A percentile compares a stretch with the other conserved stretches of the same genome.
phyloP scores from a whole-genome alignment of 2,888 invertebrate species.

The Tetramorium bicarinatum region DNA sequence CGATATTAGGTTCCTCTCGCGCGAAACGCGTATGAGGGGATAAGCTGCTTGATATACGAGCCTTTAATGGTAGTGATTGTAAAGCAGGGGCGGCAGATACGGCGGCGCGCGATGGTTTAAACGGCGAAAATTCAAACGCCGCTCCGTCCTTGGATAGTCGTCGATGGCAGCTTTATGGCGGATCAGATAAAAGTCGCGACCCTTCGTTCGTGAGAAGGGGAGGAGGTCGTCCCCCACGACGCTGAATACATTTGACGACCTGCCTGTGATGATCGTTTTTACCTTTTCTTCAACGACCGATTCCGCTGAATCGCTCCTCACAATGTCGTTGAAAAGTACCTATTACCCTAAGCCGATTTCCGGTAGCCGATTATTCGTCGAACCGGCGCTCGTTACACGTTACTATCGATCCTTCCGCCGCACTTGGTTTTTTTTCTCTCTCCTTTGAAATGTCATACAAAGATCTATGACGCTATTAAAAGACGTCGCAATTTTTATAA shows the following conservation, averaged over 20 bases:
- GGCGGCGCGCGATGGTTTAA: constrained; percentile 55
- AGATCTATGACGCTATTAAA: constrained; percentile 31
- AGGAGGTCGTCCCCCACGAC: constrained; percentile 53
- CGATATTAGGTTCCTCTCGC: constrained; percentile 46
- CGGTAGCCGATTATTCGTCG: constrained; percentile 55
- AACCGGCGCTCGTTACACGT: constrained; percentile 48
- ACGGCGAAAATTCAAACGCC: constrained; percentile 69
- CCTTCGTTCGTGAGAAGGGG: constrained; percentile 46
- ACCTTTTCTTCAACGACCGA: constrained; percentile 66
- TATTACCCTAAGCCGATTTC: constrained; percentile 62
- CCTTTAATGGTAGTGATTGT: constrained; percentile 75
- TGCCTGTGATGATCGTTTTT: constrained; percentile 68
- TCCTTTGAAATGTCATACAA: constrained; percentile 19
- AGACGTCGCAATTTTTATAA: constrained; percentile 26
- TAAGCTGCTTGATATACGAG: constrained; percentile 75
- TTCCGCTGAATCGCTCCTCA: constrained; percentile 57
- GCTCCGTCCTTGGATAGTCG: constrained; percentile 57
- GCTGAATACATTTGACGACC: constrained; percentile 77
- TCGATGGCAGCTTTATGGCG: constrained; percentile 77
- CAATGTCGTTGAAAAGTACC: constrained; percentile 53
- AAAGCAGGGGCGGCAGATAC: constrained; percentile 55
- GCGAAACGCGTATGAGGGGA: constrained; percentile 52
- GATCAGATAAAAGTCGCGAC: constrained; percentile 76
- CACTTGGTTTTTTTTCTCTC: background rate
- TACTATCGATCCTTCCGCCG: constrained; percentile 33